These are phyloP conservation scores for Sceloporus tristichus DNA, from an alignment of 2,113 vertebrate species.

Conservation along the genomic window DNA sequence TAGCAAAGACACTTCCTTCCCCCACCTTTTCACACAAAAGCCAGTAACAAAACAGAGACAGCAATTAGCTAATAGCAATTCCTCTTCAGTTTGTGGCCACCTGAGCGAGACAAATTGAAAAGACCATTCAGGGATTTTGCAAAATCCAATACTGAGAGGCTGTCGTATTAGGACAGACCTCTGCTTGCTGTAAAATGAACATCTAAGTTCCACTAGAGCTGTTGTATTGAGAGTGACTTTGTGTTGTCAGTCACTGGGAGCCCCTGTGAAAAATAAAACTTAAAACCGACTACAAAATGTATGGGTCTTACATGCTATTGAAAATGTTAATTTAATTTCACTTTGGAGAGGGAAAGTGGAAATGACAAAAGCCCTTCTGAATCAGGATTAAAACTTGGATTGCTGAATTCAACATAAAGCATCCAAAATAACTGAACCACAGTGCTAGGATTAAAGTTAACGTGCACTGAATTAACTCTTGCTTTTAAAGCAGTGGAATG, in stretches of 20 bases:
- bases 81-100: neutral
- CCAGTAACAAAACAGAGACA: neutral
- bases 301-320: neutral
- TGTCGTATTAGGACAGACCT: neutral
- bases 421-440: constrained; percentile 1
- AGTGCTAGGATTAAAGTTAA: neutral
- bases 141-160: neutral
- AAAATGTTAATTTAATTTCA: neutral
- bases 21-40: neutral
- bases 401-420: neutral
- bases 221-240: neutral
- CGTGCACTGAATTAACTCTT: neutral
- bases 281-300: too few species aligned
- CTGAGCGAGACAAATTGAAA: constrained; percentile 32
- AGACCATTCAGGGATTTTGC: neutral
- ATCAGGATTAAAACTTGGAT: neutral
- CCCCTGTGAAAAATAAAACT: neutral
- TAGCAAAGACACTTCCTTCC: neutral
- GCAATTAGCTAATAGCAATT: constrained; percentile 1
- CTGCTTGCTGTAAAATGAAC: neutral
- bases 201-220: neutral
- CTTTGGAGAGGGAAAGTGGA: neutral
- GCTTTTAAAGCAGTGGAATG: neutral
- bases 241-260: neutral
- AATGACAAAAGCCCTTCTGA: neutral